Evolutionary conservation across 2,113 vertebrate species (phyloP), one percentile per base, ranked within the genome.

Genomic region (Cyprinodon brontotheroides): DNA sequence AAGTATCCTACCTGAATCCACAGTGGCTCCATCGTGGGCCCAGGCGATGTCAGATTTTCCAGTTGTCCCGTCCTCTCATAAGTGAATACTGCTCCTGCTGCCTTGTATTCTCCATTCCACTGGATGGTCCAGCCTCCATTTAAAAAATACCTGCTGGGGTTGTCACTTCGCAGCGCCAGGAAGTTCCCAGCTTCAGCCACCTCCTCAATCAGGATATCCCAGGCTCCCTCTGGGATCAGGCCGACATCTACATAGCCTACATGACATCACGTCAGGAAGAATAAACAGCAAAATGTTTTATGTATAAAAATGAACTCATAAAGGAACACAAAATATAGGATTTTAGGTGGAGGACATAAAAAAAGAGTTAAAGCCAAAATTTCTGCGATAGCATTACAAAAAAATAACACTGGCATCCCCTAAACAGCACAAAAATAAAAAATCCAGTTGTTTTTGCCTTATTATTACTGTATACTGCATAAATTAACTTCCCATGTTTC

Each of bases 81-180:
- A 36, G 96, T 98, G 92, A 99, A 99, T 4, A 97, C 94, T 0
- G 97, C 96, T 60, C 98, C 98, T 0, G 97, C 98, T 74, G 96
- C 96, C 74, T 94, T 92, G 92, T 99, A 99, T 61, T 97, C 96
- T 4, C 98, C 97, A 0, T 95, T 96, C 97, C 97, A 98, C 89
- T 99, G 98, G 81, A 99, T 99, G 53, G 95, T 97, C 97, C 97
- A 98, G 81, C 94, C 96, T 0, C 97, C 98, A 0, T 98, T 99
- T 82, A 99, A 93, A 91, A 98, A 98, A 86, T 98, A 98, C 61
- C 94, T 96, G 65, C 94, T 93, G 0, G 96, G 95, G 80, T 95
- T 95, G 85, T 95, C 95, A 0, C 96, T 95, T 43, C 96, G 92
- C 41, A 99, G 89, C 0, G 97, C 98, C 92, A 99, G 91, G 85